Evolutionary conservation across 2,113 vertebrate genomes (phyloP).

Genomic region (Hippocampus mohnikei): DNA sequence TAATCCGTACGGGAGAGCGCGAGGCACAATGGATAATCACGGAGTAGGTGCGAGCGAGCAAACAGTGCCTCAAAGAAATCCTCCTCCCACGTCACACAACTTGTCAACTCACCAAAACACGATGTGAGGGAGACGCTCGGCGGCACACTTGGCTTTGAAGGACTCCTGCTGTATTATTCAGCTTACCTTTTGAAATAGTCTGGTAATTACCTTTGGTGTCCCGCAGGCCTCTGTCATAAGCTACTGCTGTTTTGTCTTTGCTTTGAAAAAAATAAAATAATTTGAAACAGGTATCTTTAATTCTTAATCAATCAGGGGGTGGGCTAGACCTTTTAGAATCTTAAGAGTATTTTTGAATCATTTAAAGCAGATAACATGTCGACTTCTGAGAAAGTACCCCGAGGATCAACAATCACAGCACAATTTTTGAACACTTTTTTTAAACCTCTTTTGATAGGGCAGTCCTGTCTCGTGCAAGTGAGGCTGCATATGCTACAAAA

Average conservation of each 20-base stretch:
- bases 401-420: neutral
- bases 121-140: neutral
- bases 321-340: too few species aligned
- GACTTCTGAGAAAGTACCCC: too few species aligned
- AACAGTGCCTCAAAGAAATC: constrained; percentile 57
- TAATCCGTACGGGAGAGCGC: constrained; percentile 50
- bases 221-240: neutral
- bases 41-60: constrained; percentile 41
- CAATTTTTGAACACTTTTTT: neutral
- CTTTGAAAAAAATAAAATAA: neutral
- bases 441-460: too few species aligned
- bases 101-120: constrained; percentile 17
- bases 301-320: too few species aligned
- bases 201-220: neutral
- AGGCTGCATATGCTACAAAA: neutral
- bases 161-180: neutral
- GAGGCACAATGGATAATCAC: constrained; percentile 49
- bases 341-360: too few species aligned
- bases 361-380: too few species aligned
- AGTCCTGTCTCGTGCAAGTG: too few species aligned
- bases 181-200: neutral
- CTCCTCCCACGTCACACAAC: constrained; percentile 15
- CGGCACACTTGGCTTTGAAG: neutral
- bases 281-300: too few species aligned
- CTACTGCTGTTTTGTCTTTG: neutral